Base-by-base conservation (phyloP, 2,888 invertebrate species). In the Ormyrus thymus region DNA sequence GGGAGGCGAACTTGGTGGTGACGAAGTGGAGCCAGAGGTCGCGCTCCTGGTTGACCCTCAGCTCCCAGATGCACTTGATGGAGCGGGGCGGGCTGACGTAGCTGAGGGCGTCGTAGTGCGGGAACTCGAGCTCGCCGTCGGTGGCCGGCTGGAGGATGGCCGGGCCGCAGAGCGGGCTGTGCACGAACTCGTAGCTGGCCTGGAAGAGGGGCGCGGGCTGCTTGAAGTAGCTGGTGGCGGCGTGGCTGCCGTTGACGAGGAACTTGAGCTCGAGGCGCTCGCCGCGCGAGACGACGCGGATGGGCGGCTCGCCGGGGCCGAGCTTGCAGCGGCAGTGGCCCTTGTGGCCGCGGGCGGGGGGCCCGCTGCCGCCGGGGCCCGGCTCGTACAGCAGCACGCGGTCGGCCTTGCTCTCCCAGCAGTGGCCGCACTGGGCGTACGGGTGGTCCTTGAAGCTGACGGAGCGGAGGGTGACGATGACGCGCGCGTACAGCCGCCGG, bases 1-100 rank as follows among this genome's bases (percentile, higher is more conserved):
- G 93, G 61, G 96, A 95, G 0, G 95, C 94, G 87, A 97, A 96
- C 84, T 95, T 95, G 11, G 96, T 95, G 86, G 96, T 95, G 86
- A 97, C 97, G 85, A 97, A 94, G 87, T 96, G 95, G 48, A 97
- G 90, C 95, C 96, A 97, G 43, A 97, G 93, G 87, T 97, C 97
- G 80, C 96, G 92, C 79, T 96, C 96, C 62, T 94, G 93, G 83
- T 95, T 95, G 10, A 97, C 95, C 83, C 94, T 93, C 61, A 97
- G 91, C 85, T 95, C 95, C 95, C 95, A 96, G 84, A 95, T 95
- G 85, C 95, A 96, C 84, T 95, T 92, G 74, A 92, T 90, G 8
- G 89, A 86, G 4, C 91, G 86, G 0, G 91, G 91, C 1, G 91
- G 90, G 8, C 85, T 84, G 0, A 89, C 88, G 80, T 91, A 91